Evolutionary conservation across 1,140 invertebrate genomes (phyloP), one percentile per base, ranked within the genome.

Genomic region (Helicoverpa zea): DNA sequence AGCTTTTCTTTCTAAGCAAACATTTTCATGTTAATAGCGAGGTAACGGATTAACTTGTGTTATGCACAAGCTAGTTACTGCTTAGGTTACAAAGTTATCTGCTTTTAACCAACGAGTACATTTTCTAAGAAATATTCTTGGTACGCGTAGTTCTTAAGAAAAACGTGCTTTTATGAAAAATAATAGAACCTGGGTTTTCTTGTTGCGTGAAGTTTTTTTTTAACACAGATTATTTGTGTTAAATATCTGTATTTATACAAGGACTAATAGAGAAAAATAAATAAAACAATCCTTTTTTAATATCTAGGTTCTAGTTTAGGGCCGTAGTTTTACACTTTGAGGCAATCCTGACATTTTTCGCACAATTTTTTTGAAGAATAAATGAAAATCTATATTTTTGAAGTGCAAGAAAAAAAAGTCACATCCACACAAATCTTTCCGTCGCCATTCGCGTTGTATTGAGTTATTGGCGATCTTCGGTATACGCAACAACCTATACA

Each of bases 391-490:
- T n/a, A n/a, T n/a, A n/a, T n/a, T n/a, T n/a, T n/a, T n/a, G 1
- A 18, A 29, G 29, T 30, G 29, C 13, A 30, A 14, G 13, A 12
- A 63, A 35, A 35, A 29, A 23, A 29, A 2, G 68, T 49, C 11
- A 30, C 11, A n/a, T 72, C 68, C 68, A 52, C 23, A 54, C 49
- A 54, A 72, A 9, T 52, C 68, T 72, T 43, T 14, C 63, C 0
- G 1, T 1, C 14, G 2, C 3, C 14, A 47, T 64, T 64, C 49
- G 52, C n/a, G 47, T 13, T 14, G 68, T 52, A 72, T 72, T 72
- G 49, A 72, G 68, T 72, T 72, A 72, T 72, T 72, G 68, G 49
- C 68, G 68, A 72, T 72, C 68, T 72, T 72, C 49, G 49, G 23
- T 54, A 72, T 51, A 72, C 49, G 52, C 4, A 72, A 23, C 18